These are phyloP conservation scores for Zosterops lateralis DNA, from an alignment of 2,113 vertebrate genomes.

Conservation along the genomic window DNA sequence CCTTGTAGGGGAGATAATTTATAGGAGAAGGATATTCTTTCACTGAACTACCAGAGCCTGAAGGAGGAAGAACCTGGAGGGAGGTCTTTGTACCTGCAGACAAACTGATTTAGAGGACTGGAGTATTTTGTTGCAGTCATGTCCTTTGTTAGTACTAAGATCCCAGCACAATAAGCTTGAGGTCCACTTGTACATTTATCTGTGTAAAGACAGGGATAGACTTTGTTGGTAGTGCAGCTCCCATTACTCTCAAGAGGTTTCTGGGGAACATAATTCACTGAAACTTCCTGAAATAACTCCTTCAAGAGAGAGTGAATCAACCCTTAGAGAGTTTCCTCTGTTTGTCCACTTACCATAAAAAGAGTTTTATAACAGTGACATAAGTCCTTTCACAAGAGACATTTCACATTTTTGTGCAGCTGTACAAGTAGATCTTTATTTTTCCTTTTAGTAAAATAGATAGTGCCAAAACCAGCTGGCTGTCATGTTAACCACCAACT, in stretches of 20 bases:
- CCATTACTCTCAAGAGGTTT: not conserved
- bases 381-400: not conserved
- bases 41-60: not conserved
- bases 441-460: not conserved
- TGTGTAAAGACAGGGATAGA: not conserved
- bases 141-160: accelerated
- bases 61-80: not conserved
- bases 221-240: not conserved
- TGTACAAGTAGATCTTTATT: conserved; percentile 5
- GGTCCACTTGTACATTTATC: not conserved
- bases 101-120: not conserved
- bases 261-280: not conserved
- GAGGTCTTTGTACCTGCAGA: not conserved
- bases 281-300: not conserved
- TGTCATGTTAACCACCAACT: not conserved
- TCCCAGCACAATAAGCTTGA: not conserved
- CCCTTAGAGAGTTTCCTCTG: not conserved
- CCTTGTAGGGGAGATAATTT: not conserved
- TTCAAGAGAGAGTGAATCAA: not conserved
- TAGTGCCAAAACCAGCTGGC: not conserved
- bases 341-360: not conserved
- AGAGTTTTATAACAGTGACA: not conserved
- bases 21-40: not conserved
- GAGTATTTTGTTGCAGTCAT: not conserved
- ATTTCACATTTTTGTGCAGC: not conserved